phyloP scores from a whole-genome alignment of 2,113 vertebrate species.

The Odocoileus virginianus region DNA sequence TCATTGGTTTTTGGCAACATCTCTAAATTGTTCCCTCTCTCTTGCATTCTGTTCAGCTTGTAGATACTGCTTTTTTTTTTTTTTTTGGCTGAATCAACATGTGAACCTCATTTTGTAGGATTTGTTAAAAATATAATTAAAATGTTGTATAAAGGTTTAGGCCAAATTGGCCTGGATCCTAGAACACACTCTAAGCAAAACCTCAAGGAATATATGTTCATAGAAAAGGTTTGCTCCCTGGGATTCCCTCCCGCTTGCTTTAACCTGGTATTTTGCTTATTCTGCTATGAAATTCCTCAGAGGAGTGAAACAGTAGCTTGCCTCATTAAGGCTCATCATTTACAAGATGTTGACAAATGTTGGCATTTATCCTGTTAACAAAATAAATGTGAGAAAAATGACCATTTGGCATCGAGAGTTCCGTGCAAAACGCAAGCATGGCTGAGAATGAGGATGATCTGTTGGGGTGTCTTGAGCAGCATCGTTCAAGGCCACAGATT shows the following conservation, averaged over 20 bases:
- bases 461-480: constrained; percentile 35
- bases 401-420: constrained; percentile 82
- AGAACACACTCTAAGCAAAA: constrained; percentile 80
- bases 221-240: constrained; percentile 74
- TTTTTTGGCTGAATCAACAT: constrained; percentile 71
- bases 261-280: constrained; percentile 85
- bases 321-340: constrained; percentile 87
- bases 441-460: constrained; percentile 47
- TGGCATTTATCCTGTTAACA: constrained; percentile 87
- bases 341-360: constrained; percentile 87
- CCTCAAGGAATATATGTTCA: constrained; percentile 79
- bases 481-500: constrained; percentile 48
- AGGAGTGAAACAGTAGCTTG: constrained; percentile 83
- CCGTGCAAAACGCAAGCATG: constrained; percentile 62
- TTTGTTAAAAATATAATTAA: constrained; percentile 85
- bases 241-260: constrained; percentile 80
- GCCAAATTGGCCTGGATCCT: constrained; percentile 83
- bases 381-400: constrained; percentile 87
- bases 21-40: constrained; percentile 19
- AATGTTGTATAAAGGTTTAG: constrained; percentile 74
- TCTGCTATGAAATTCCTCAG: constrained; percentile 82
- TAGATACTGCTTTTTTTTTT: constrained; percentile 43
- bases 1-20: constrained; percentile 41
- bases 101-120: constrained; percentile 76
- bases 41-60: constrained; percentile 41